Percentiles rank a stretch among this genome's conserved stretches.
Evolutionary conservation across 2,113 vertebrate genomes (phyloP).

Genomic region (Paralichthys olivaceus): DNA sequence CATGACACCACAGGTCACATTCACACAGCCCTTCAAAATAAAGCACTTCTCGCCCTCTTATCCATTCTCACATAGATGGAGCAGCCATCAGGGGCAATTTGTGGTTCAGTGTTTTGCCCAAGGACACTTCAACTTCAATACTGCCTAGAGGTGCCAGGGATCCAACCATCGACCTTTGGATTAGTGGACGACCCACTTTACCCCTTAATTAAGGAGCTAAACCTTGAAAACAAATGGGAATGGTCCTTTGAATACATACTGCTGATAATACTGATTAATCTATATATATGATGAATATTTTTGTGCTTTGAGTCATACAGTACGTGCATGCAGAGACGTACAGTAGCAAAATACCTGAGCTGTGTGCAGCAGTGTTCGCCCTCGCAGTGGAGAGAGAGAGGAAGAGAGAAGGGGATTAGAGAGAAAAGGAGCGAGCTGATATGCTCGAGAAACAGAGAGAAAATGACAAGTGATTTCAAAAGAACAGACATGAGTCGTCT

Average conservation of each 20-base stretch:
- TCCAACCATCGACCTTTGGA: not conserved
- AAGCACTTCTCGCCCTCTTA: not conserved
- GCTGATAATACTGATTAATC: too few species aligned
- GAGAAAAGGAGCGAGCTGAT: not conserved
- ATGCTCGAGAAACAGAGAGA: not conserved
- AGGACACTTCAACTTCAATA: not conserved
- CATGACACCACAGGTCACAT: too few species aligned
- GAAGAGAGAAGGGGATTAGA: not conserved
- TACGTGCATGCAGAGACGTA: constrained; percentile 33
- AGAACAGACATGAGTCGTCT: not conserved
- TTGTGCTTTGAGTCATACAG: constrained; percentile 5
- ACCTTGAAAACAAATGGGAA: not conserved
- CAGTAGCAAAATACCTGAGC: constrained; percentile 13
- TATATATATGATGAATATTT: too few species aligned
- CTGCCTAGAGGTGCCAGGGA: not conserved
- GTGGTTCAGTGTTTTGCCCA: not conserved
- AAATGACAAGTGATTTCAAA: not conserved
- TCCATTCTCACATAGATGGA: not conserved
- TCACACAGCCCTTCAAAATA: too few species aligned
- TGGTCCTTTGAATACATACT: not conserved
- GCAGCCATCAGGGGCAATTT: not conserved
- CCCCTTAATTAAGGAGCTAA: not conserved
- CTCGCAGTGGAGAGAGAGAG: too few species aligned
- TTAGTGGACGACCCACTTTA: not conserved
- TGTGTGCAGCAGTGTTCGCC: too few species aligned